These are phyloP conservation scores for Elachura formosa DNA, from an alignment of 2,113 vertebrate genomes.

Conservation along the genomic window DNA sequence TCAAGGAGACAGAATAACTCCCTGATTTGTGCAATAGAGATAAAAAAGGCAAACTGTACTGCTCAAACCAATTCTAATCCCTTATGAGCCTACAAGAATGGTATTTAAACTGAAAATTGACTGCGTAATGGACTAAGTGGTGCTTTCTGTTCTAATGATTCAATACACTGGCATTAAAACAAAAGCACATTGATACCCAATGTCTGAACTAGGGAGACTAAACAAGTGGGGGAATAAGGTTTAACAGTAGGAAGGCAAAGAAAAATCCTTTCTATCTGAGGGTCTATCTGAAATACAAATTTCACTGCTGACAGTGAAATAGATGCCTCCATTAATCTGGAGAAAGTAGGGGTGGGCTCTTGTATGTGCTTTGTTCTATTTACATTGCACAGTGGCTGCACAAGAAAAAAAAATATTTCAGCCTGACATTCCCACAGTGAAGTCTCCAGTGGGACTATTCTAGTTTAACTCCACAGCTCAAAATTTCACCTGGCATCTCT, in stretches of 20 bases:
- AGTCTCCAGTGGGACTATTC: not conserved
- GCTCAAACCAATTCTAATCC: slow-evolving; percentile 62
- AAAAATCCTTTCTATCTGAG: not conserved
- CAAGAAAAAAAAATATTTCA: not conserved
- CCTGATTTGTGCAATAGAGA: slow-evolving; percentile 60
- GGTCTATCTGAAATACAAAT: not conserved
- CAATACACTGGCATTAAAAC: slow-evolving; percentile 53
- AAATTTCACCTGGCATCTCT: not conserved
- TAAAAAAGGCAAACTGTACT: slow-evolving; percentile 9
- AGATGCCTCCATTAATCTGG: not conserved
- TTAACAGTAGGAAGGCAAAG: not conserved
- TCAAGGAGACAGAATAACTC: slow-evolving; percentile 62
- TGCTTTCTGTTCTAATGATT: slow-evolving; percentile 57
- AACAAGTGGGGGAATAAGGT: not conserved
- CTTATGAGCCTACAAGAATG: slow-evolving; percentile 47
- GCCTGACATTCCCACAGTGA: not conserved
- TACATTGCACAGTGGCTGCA: not conserved
- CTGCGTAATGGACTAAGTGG: slow-evolving; percentile 63
- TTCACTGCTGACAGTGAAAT: not conserved
- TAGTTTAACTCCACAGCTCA: not conserved
- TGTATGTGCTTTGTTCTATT: not conserved
- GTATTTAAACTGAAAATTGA: slow-evolving; percentile 71
- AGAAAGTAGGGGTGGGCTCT: not conserved
- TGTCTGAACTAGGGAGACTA: not conserved
- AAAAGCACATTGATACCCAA: not conserved